These are phyloP conservation scores for Odontothrips loti DNA, from an alignment of 2,888 invertebrate species.

Conservation along the genomic window DNA sequence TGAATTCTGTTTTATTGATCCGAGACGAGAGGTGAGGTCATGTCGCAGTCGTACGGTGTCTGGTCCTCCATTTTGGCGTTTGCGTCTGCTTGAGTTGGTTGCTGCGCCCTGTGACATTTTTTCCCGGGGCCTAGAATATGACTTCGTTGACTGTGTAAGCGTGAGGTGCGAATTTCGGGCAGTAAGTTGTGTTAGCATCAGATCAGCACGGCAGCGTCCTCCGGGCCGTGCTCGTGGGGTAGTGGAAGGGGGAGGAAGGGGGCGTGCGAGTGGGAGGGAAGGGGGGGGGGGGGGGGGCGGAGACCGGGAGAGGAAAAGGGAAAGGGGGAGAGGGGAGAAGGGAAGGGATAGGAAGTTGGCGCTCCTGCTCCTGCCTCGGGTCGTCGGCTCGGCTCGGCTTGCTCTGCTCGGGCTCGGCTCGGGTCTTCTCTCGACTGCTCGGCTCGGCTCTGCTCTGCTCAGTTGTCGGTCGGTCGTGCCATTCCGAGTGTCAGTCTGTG, in stretches of 20 bases:
- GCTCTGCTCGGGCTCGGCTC: not conserved
- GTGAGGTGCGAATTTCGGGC: not conserved
- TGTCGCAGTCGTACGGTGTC: slow-evolving; percentile 33
- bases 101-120: slow-evolving; percentile 30
- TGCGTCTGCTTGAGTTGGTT: slow-evolving; percentile 39
- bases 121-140: slow-evolving; percentile 9
- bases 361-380: not conserved
- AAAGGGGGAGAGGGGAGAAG: too few relatives aligned
- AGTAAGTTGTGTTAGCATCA: slow-evolving; percentile 34
- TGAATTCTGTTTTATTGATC: slow-evolving; percentile 1
- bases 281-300: not conserved
- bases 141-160: not conserved
- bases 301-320: not conserved
- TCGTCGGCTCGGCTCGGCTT: not conserved
- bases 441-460: not conserved
- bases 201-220: slow-evolving; percentile 15
- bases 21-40: slow-evolving; percentile 16
- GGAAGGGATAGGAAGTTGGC: not conserved
- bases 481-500: not conserved
- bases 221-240: not conserved
- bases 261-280: not conserved
- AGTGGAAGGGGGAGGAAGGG: slow-evolving; percentile 20
- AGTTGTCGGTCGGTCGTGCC: not conserved
- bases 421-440: not conserved
- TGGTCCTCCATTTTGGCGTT: slow-evolving; percentile 55